Evolutionary conservation across 2,797 vertebrate species (phyloP), one percentile per base, ranked within the genome.

Genomic region (Benthosema pterotum): DNA sequence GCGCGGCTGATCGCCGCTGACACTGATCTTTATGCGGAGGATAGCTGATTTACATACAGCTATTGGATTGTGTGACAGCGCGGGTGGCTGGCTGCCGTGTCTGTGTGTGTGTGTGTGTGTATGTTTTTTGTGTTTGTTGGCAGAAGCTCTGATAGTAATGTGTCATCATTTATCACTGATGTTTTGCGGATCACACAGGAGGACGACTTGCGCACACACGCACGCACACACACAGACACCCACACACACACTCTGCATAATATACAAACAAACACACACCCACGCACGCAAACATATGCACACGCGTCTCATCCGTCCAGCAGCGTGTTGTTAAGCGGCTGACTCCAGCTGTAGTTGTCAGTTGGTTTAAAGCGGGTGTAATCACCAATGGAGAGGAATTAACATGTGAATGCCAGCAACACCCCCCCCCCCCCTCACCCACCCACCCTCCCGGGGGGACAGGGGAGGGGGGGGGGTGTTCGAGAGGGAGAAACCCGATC

Each of bases 281-380:
- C n/a, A 63, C 65, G 46, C 54, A 15, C 64, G 50, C 65, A 58
- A 56, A 47, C 32, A 64, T 77, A 71, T 78, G 80, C 68, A 15
- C 19, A 22, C 72, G 74, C 79, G 76, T 65, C 71, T 77, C 83
- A 82, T 77, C 75, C 72, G 49, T 78, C 83, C 72, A 82, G 88
- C 84, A 77, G 76, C 81, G 87, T 83, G 82, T 83, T 82, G 78
- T 91, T 94, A 85, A 93, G 94, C 93, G 95, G 91, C 71, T 88
- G 77, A 93, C 93, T 96, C 94, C 95, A 96, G 94, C 95, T 96
- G 95, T 94, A 92, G 93, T 95, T 95, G 94, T 95, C 93, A 93
- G 93, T 92, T 90, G 90, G 93, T 96, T 7, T 94, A 89, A 94
- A 93, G 93, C 92, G 92, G 95, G 93, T 93, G 92, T 95, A 96